Conservation (phyloP, 1,140 invertebrate species). For the Aphelenchoides besseyi region DNA sequence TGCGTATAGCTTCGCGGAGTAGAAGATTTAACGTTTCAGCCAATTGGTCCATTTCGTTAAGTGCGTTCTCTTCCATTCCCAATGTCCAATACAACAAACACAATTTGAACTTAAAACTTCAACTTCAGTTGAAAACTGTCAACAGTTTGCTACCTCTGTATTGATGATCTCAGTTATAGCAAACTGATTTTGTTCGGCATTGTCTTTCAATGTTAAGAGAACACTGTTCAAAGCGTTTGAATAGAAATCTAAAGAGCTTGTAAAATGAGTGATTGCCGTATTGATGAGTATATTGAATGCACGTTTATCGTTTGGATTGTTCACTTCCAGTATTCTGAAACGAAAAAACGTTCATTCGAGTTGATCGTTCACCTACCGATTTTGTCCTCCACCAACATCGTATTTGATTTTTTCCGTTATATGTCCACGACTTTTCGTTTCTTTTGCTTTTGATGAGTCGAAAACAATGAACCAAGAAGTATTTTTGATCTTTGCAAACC, state of each 20-base stretch:
- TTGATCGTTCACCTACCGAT: slow-evolving; percentile 25
- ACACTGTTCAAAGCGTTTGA: background rate
- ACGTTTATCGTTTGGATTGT: background rate
- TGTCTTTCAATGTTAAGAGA: background rate
- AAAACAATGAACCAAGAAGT: slow-evolving; percentile 57
- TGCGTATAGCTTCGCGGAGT: background rate
- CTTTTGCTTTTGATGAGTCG: slow-evolving; percentile 51
- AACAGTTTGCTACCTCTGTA: background rate
- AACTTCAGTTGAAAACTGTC: background rate
- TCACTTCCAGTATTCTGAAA: slow-evolving; percentile 32
- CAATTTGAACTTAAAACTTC: background rate
- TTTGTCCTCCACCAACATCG: slow-evolving; percentile 48
- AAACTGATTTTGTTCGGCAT: background rate
- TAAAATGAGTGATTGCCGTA: background rate
- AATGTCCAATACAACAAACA: slow-evolving; percentile 2
- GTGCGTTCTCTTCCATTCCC: background rate
- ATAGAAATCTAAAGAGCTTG: background rate
- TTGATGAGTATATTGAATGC: background rate
- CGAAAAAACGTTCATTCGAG: background rate
- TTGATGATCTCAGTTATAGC: background rate
- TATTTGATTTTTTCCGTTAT: slow-evolving; percentile 53
- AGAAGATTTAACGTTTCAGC: background rate
- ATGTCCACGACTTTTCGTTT: slow-evolving; percentile 46
- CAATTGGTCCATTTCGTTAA: background rate
- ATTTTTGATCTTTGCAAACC: slow-evolving; percentile 47